A percentile compares a stretch with the other conserved stretches of the same genome.
These are phyloP conservation scores for Tetranychus urticae DNA, from an alignment of 1,140 invertebrate genomes.

Conservation along the genomic window DNA sequence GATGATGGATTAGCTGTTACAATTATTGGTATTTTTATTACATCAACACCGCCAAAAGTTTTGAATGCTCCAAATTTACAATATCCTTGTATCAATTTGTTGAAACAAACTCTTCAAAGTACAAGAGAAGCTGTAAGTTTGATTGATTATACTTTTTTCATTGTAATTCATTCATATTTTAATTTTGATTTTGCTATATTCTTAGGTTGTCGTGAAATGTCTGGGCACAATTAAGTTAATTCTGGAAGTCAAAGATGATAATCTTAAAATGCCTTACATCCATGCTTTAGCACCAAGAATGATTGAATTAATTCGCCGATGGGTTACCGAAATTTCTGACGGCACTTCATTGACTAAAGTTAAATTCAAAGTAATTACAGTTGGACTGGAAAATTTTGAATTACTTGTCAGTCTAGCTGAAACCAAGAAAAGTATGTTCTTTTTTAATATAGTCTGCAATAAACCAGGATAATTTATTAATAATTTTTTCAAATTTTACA, in stretches of 20 bases:
- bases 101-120: slow-evolving; percentile 59
- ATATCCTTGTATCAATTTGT: slow-evolving; percentile 78
- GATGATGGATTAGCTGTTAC: slow-evolving; percentile 62
- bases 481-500: slow-evolving; percentile 22
- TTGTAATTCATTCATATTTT: too few relatives aligned
- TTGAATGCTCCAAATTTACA: slow-evolving; percentile 51
- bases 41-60: slow-evolving; percentile 48
- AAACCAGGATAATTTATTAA: background rate
- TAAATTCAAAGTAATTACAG: slow-evolving; percentile 23
- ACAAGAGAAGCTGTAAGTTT: slow-evolving; percentile 36
- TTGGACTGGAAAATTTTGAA: slow-evolving; percentile 36
- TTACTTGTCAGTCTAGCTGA: slow-evolving; percentile 43
- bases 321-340: background rate
- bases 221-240: slow-evolving; percentile 48
- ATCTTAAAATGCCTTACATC: slow-evolving; percentile 48
- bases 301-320: slow-evolving; percentile 14
- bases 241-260: slow-evolving; percentile 39
- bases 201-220: slow-evolving; percentile 44
- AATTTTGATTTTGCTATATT: background rate
- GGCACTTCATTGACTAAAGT: slow-evolving; percentile 7
- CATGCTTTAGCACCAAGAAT: slow-evolving; percentile 40
- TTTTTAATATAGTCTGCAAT: background rate
- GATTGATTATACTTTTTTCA: background rate
- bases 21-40: slow-evolving; percentile 60
- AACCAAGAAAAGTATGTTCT: slow-evolving; percentile 44